Conservation (phyloP, 2,888 invertebrate genomes). For the Camptogramma bilineatum region DNA sequence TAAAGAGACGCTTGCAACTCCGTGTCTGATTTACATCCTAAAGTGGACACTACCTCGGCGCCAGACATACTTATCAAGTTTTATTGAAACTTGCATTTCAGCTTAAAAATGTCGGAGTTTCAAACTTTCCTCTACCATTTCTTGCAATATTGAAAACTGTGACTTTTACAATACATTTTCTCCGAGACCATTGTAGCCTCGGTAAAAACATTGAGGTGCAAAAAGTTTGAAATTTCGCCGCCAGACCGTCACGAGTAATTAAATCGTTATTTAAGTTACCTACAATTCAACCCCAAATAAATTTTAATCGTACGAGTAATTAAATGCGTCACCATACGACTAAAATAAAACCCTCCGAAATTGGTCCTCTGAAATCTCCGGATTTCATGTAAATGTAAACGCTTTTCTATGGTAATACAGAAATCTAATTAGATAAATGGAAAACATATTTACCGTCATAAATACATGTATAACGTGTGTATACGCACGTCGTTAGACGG, state of each 20-base stretch:
- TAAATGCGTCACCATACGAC: conserved; percentile 36
- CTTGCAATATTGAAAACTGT: too few species aligned
- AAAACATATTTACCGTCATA: conserved; percentile 27
- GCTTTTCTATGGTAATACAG: conserved; percentile 49
- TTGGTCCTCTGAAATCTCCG: conserved; percentile 44
- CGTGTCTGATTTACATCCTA: conserved; percentile 8
- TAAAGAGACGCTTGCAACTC: not conserved
- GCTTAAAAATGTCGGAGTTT: conserved; percentile 2
- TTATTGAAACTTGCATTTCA: conserved; percentile 15
- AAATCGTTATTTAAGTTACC: conserved; percentile 2
- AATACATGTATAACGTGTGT: conserved; percentile 7
- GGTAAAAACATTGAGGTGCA: too few species aligned
- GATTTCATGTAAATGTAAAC: conserved; percentile 49
- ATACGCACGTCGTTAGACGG: conserved; percentile 34
- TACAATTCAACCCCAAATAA: conserved; percentile 15
- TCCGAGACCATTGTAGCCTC: too few species aligned
- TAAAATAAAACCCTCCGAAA: conserved; percentile 39
- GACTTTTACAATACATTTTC: too few species aligned
- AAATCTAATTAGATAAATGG: conserved; percentile 47
- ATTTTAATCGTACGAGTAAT: conserved; percentile 43
- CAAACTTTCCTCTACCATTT: conserved; percentile 1
- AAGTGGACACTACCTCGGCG: conserved; percentile 13
- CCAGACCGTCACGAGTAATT: not conserved
- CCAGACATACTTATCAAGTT: conserved; percentile 10
- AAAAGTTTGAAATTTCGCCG: too few species aligned